phyloP scores from a whole-genome alignment of 2,113 vertebrate genomes.

The Corvus cornix region DNA sequence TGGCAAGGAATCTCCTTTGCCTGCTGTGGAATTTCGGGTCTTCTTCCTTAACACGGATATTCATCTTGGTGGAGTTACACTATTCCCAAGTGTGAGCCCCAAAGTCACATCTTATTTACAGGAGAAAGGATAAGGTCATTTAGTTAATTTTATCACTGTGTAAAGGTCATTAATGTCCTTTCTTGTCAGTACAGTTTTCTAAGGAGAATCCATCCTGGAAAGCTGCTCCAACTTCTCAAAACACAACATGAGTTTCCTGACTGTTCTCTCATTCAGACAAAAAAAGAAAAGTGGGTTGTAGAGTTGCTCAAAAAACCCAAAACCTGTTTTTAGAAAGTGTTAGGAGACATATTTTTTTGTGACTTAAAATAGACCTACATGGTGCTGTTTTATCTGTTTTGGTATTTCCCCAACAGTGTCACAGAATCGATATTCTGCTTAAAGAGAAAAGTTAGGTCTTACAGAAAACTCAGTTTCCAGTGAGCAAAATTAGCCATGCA shows the following conservation, averaged over 20 bases:
- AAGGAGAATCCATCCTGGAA: neutral
- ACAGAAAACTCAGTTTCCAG: neutral
- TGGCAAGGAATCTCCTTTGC: neutral
- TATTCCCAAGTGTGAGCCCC: neutral
- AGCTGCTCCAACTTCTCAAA: neutral
- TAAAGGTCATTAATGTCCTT: neutral
- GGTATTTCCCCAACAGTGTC: neutral
- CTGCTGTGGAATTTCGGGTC: neutral
- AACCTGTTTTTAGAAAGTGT: accelerated
- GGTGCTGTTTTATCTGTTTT: neutral
- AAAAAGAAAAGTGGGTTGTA: neutral
- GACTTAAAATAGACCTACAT: neutral
- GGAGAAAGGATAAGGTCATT: neutral
- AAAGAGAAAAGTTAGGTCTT: neutral
- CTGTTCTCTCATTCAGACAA: neutral
- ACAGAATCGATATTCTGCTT: neutral
- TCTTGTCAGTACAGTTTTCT: neutral
- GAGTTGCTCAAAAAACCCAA: neutral
- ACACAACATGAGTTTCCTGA: accelerated
- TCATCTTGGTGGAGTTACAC: neutral
- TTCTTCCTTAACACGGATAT: neutral
- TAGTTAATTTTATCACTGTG: neutral
- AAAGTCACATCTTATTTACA: neutral
- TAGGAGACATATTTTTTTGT: neutral
- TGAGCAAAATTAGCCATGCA: neutral